Percentiles rank a stretch among this genome's conserved stretches.
These are phyloP conservation scores for Cynopterus sphinx DNA, from an alignment of 2,797 vertebrate genomes.

Conservation along the genomic window DNA sequence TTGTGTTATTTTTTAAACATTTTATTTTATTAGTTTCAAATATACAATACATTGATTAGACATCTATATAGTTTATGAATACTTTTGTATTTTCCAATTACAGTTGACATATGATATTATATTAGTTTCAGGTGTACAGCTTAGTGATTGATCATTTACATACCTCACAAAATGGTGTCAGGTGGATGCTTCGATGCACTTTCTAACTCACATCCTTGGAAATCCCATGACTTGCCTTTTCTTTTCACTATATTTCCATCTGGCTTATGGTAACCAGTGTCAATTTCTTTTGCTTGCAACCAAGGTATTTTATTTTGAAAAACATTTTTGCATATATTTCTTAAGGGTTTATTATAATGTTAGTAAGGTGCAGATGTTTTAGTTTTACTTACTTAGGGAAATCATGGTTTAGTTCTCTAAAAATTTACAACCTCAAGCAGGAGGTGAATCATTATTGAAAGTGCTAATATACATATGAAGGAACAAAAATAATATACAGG, in stretches of 20 bases:
- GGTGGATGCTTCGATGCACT: not conserved
- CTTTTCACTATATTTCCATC: not conserved
- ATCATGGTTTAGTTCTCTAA: constrained; percentile 55
- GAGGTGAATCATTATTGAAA: constrained; percentile 61
- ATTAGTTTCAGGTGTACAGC: no score
- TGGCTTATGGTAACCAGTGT: not conserved
- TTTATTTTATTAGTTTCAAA: no score
- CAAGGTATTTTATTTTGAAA: constrained; percentile 44
- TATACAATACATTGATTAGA: no score
- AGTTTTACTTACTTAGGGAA: constrained; percentile 69
- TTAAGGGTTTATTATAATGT: constrained; percentile 63
- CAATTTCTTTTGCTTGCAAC: constrained; percentile 54
- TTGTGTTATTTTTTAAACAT: not conserved
- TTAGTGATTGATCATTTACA: no score
- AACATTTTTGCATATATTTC: constrained; percentile 59
- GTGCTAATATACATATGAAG: constrained; percentile 59
- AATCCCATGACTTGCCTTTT: not conserved
- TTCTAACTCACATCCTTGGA: not conserved
- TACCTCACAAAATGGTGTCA: no score
- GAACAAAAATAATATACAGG: constrained; percentile 17
- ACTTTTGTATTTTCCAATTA: no score
- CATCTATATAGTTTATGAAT: no score
- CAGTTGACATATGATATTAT: no score
- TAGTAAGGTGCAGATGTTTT: constrained; percentile 65
- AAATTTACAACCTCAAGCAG: constrained; percentile 67